Conservation (phyloP, 2,888 invertebrate genomes). For the Nasonia oneida region DNA sequence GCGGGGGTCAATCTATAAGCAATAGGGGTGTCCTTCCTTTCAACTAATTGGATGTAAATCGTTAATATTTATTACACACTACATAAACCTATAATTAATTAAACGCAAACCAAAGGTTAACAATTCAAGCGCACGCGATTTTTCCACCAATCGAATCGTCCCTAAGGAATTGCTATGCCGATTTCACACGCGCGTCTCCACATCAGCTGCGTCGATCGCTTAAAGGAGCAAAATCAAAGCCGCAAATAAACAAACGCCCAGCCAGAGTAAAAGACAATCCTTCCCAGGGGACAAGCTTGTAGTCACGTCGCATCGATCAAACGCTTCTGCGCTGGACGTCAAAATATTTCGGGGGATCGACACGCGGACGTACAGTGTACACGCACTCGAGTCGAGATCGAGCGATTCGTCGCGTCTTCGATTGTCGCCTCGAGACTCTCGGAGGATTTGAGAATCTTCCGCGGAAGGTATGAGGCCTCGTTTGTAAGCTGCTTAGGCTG, state of each 20-base stretch:
- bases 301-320: constrained; percentile 54
- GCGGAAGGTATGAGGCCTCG: neutral
- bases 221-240: neutral
- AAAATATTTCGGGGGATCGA: constrained; percentile 56
- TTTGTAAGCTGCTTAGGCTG: constrained; percentile 45
- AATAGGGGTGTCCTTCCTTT: too few relatives aligned
- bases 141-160: neutral
- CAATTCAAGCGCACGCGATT: neutral
- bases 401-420: constrained; percentile 38
- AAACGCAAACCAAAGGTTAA: neutral
- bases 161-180: neutral
- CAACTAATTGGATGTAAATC: too few relatives aligned
- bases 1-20: neutral
- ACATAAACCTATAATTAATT: too few relatives aligned
- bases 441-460: neutral
- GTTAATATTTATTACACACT: too few relatives aligned
- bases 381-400: neutral
- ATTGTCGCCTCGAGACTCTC: constrained; percentile 19
- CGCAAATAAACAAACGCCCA: neutral
- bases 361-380: too few relatives aligned
- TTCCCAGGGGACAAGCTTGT: constrained; percentile 32
- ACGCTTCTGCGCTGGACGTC: constrained; percentile 23
- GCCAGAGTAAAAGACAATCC: constrained; percentile 12
- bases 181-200: neutral
- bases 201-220: neutral